These are phyloP conservation scores for Hartigia nigra DNA, from an alignment of 2,888 invertebrate species.

Conservation along the genomic window DNA sequence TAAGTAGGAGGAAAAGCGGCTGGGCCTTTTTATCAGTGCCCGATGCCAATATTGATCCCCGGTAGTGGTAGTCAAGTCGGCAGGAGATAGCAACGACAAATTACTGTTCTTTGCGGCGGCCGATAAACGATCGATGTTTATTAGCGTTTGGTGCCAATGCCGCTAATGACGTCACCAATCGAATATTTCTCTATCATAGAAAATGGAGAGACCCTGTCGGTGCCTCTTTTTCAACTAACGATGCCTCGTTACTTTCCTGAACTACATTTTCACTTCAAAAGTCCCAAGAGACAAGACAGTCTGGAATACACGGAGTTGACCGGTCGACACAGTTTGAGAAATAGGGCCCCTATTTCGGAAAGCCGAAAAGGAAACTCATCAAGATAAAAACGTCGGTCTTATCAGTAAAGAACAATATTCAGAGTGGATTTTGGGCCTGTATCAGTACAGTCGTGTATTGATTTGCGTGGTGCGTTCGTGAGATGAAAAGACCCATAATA, in stretches of 20 bases:
- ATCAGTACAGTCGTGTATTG: background rate
- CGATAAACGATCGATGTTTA: slow-evolving; percentile 40
- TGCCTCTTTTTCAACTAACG: background rate
- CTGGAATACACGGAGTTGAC: too few species aligned
- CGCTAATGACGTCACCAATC: slow-evolving; percentile 29
- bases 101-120: slow-evolving; percentile 35
- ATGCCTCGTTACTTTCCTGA: background rate
- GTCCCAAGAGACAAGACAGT: too few species aligned
- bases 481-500: background rate
- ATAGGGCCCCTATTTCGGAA: background rate
- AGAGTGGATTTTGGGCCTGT: background rate
- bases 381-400: background rate
- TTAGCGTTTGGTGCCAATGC: slow-evolving; percentile 42
- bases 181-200: background rate
- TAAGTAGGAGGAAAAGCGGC: background rate
- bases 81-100: slow-evolving; percentile 42
- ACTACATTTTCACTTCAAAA: background rate
- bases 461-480: background rate
- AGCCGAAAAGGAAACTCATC: background rate
- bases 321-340: background rate
- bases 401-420: background rate
- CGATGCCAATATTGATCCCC: slow-evolving; percentile 48
- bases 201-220: background rate
- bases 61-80: slow-evolving; percentile 24
- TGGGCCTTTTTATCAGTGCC: slow-evolving; percentile 41